A percentile compares a stretch with the other conserved stretches of the same genome.
Conservation (phyloP, 2,888 invertebrate species). For the Temnothorax unifasciatus region DNA sequence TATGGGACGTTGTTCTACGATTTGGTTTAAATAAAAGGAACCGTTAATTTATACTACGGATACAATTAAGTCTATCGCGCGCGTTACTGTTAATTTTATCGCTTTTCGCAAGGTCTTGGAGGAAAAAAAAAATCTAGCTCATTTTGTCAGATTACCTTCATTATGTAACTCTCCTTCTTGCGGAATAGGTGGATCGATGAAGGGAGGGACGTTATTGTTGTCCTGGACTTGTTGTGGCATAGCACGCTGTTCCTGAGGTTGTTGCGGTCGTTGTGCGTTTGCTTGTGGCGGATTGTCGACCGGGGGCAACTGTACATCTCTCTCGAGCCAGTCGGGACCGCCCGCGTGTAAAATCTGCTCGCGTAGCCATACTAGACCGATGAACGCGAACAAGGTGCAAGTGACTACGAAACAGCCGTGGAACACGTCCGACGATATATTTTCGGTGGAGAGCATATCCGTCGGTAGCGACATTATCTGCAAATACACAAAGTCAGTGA, state of each 20-base stretch:
- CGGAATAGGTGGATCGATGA: slow-evolving; percentile 82
- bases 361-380: slow-evolving; percentile 98
- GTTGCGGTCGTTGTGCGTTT: slow-evolving; percentile 72
- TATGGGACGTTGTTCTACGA: slow-evolving; percentile 50
- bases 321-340: slow-evolving; percentile 98
- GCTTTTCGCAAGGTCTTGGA: neutral
- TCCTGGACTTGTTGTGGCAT: slow-evolving; percentile 81
- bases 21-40: slow-evolving; percentile 41
- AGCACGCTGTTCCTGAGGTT: slow-evolving; percentile 75
- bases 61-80: neutral
- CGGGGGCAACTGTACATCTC: slow-evolving; percentile 87
- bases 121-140: neutral
- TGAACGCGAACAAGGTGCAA: slow-evolving; percentile 98
- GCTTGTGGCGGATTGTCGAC: slow-evolving; percentile 87
- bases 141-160: slow-evolving; percentile 65
- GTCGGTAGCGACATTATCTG: slow-evolving; percentile 93
- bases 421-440: slow-evolving; percentile 96
- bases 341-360: slow-evolving; percentile 99
- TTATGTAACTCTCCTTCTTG: slow-evolving; percentile 80
- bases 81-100: neutral
- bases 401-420: slow-evolving; percentile 99
- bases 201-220: slow-evolving; percentile 85
- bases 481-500: slow-evolving; percentile 33
- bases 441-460: slow-evolving; percentile 97
- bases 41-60: slow-evolving; percentile 20